phyloP scores from a whole-genome alignment of 2,797 vertebrate genomes.

The Sciurus vulgaris region DNA sequence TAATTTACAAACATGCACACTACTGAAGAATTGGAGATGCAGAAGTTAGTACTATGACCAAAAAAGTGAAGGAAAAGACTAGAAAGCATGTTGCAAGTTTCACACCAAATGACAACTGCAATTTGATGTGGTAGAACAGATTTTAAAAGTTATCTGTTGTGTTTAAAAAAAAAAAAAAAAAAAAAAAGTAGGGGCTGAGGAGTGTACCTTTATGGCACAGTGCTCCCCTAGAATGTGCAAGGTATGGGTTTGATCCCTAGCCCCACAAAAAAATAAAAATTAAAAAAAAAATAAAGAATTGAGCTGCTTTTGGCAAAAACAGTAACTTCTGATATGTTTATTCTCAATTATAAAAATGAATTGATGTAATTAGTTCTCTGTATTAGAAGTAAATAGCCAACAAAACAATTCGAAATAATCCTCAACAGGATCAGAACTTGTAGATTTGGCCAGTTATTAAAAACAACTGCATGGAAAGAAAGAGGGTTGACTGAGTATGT shows the following conservation, averaged over 20 bases:
- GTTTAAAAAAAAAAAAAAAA: neutral
- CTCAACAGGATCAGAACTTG: neutral
- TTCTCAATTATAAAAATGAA: neutral
- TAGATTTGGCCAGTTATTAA: neutral
- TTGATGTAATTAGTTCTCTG: neutral
- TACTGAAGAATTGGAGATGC: neutral
- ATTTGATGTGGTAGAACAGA: neutral
- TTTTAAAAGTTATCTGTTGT: too few species aligned
- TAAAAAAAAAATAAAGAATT: neutral
- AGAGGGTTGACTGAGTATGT: neutral
- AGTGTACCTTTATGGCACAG: too few species aligned
- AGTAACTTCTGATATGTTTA: neutral
- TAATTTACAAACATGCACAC: neutral
- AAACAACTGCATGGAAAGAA: neutral
- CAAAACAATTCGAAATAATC: neutral
- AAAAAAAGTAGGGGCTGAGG: neutral
- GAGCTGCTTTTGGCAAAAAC: neutral
- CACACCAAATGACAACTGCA: neutral
- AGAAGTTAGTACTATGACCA: neutral
- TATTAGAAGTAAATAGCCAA: neutral
- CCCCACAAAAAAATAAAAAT: too few species aligned
- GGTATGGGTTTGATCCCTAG: neutral
- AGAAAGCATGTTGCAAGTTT: neutral
- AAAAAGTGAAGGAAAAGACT: neutral
- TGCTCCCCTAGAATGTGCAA: too few species aligned